A percentile compares a stretch with the other conserved stretches of the same genome.
phyloP scores from a whole-genome alignment of 2,797 vertebrate genomes.

The Lagothrix lagotricha region DNA sequence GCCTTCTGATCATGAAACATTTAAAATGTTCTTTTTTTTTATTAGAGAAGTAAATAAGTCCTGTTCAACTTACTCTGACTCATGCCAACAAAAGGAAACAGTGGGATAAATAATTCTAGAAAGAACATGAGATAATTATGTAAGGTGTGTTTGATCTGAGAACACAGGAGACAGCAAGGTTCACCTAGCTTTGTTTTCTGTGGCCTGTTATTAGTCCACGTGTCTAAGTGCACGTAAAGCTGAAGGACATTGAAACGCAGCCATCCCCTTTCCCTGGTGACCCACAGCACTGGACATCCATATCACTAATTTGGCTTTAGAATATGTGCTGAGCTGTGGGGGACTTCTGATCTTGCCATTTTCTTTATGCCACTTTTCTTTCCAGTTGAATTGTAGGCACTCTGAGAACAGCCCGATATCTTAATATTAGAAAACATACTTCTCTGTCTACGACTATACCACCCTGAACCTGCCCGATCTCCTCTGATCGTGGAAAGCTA shows the following conservation, averaged over 20 bases:
- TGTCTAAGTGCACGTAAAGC: not conserved
- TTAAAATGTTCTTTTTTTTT: not conserved
- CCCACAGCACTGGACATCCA: fast-evolving
- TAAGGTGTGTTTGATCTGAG: not conserved
- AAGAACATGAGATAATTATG: not conserved
- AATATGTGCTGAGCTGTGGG: fast-evolving
- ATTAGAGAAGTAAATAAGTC: slow-evolving; percentile 31
- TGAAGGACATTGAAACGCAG: fast-evolving
- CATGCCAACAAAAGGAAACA: not conserved
- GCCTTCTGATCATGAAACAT: slow-evolving; percentile 40
- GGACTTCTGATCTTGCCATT: no score
- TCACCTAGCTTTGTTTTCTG: not conserved
- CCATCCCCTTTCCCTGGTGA: not conserved
- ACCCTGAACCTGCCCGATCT: no score
- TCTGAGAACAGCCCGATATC: not conserved
- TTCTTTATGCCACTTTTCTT: not conserved
- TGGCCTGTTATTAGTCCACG: not conserved
- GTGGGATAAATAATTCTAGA: not conserved
- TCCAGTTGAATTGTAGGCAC: fast-evolving
- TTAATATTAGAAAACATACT: not conserved
- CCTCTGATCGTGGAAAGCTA: no score
- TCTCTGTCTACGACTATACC: no score
- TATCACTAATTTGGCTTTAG: not conserved
- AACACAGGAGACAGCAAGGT: not conserved
- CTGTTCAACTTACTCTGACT: not conserved